A percentile compares a stretch with the other conserved stretches of the same genome.
Conservation (phyloP, 53 echinoderm and acorn worm genomes). For the Glandiceps talaboti region DNA sequence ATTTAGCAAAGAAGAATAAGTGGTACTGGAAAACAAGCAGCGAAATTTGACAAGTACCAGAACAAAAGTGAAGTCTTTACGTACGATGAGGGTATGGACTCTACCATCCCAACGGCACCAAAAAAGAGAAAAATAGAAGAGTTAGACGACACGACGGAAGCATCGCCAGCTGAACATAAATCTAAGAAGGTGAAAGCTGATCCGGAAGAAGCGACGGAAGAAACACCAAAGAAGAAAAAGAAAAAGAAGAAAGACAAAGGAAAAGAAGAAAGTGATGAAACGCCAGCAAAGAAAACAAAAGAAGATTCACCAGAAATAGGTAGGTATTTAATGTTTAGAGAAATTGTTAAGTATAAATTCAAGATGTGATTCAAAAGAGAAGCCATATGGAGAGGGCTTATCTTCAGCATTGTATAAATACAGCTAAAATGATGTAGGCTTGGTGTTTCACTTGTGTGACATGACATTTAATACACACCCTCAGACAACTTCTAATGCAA, state of each 20-base stretch:
- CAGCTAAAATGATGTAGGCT: too few species aligned
- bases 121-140: slow-evolving; percentile 60
- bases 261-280: slow-evolving; percentile 19
- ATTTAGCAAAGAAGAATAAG: slow-evolving; percentile 32
- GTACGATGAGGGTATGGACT: slow-evolving; percentile 79
- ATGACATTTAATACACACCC: too few species aligned
- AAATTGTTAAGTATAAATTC: neutral
- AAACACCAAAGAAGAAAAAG: slow-evolving; percentile 33
- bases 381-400: too few species aligned
- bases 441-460: too few species aligned
- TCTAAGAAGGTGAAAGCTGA: neutral
- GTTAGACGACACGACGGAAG: slow-evolving; percentile 32
- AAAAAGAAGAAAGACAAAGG: slow-evolving; percentile 62
- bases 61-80: slow-evolving; percentile 79
- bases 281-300: slow-evolving; percentile 19
- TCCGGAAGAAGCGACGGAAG: neutral
- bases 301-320: neutral
- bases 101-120: slow-evolving; percentile 66
- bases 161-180: neutral
- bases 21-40: slow-evolving; percentile 81
- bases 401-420: too few species aligned
- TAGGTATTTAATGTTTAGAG: neutral
- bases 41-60: slow-evolving; percentile 79
- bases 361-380: neutral
- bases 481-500: too few species aligned